Evolutionary conservation across 2,888 invertebrate genomes (phyloP).

Genomic region (Watsonalla binaria): DNA sequence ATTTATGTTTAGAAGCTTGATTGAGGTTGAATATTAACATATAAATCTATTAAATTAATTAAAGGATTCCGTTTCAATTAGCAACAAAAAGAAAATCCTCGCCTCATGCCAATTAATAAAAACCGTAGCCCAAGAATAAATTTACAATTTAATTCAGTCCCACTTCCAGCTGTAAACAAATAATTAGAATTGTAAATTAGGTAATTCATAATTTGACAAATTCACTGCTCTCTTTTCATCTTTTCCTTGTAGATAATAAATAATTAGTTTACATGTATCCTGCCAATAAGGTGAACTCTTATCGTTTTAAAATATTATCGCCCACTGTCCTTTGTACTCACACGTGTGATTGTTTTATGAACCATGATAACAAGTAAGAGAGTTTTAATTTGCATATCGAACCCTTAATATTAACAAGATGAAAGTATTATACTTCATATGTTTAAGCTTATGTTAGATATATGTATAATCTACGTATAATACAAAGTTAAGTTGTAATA

Average conservation of each 20-base stretch:
- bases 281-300: not conserved
- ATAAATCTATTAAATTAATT: not conserved
- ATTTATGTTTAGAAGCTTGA: not conserved
- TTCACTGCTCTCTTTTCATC: conserved; percentile 21
- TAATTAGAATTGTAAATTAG: conserved; percentile 64
- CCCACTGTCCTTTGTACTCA: too few relatives aligned
- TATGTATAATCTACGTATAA: too few relatives aligned
- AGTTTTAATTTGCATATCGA: too few relatives aligned
- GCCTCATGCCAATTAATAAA: conserved; percentile 40
- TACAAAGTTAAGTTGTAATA: too few relatives aligned
- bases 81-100: conserved; percentile 17
- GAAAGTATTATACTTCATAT: too few relatives aligned
- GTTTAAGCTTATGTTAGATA: too few relatives aligned
- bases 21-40: not conserved
- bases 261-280: conserved; percentile 13
- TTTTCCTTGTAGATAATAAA: conserved; percentile 14
- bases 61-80: conserved; percentile 18
- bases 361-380: too few relatives aligned
- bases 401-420: too few relatives aligned
- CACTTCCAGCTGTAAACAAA: conserved; percentile 46
- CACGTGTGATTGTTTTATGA: too few relatives aligned
- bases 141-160: conserved; percentile 52
- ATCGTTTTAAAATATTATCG: too few relatives aligned
- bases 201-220: conserved; percentile 46
- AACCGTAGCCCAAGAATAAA: conserved; percentile 54